phyloP scores from a whole-genome alignment of 35 echinoderm and acorn worm genomes.

The Apostichopus japonicus region DNA sequence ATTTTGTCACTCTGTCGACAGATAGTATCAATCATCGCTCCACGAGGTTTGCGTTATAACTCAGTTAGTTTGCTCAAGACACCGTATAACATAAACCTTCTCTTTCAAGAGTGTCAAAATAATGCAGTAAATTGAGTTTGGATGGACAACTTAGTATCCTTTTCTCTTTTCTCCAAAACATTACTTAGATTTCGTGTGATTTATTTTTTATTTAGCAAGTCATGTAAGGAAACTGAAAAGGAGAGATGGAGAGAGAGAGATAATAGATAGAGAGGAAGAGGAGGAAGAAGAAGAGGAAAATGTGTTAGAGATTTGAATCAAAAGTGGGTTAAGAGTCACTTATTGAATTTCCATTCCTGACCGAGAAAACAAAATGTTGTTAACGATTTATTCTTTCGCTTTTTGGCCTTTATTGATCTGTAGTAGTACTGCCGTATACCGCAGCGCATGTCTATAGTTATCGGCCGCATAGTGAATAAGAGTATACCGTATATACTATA shows the following conservation, averaged over 20 bases:
- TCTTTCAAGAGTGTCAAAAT: not conserved
- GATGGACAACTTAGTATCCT: not conserved
- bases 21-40: not conserved
- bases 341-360: conserved; percentile 28
- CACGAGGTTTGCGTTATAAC: not conserved
- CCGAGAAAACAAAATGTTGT: conserved; percentile 40
- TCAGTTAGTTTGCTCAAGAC: not conserved
- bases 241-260: not conserved
- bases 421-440: no score
- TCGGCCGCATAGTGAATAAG: no score
- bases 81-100: not conserved
- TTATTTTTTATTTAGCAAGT: not conserved
- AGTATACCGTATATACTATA: no score
- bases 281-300: not conserved
- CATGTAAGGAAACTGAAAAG: not conserved
- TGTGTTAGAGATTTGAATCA: not conserved
- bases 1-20: not conserved
- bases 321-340: conserved; percentile 41
- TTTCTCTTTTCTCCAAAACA: not conserved
- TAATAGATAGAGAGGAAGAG: not conserved
- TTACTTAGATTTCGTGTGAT: not conserved
- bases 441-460: no score
- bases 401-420: not conserved
- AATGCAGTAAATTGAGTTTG: not conserved
- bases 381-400: not conserved